These are phyloP conservation scores for Holacanthus passer DNA, from an alignment of 2,113 vertebrate species.

Conservation along the genomic window DNA sequence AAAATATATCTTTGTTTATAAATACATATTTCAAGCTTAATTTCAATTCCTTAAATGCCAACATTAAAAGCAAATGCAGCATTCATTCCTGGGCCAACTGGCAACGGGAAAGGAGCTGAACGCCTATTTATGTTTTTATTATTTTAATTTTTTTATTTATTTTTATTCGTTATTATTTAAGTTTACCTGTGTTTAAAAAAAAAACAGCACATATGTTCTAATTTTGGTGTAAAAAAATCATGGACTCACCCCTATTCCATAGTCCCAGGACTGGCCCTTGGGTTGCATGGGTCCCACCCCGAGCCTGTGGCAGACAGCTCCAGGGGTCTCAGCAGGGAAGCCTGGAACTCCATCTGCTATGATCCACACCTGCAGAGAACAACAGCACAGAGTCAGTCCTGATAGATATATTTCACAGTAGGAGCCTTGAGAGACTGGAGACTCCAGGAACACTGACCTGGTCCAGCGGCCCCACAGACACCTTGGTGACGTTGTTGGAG, in stretches of 20 bases:
- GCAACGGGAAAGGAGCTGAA: too few relatives aligned
- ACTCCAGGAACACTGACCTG: constrained; percentile 85
- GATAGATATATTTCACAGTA: neutral
- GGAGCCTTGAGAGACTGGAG: neutral
- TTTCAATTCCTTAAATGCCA: neutral
- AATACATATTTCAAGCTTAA: neutral
- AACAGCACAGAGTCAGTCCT: neutral
- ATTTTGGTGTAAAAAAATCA: too few relatives aligned
- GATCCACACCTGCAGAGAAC: constrained; percentile 91
- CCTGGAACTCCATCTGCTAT: constrained; percentile 93
- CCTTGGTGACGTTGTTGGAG: constrained; percentile 92
- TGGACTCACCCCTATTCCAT: constrained; percentile 93
- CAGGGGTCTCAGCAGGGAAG: constrained; percentile 89
- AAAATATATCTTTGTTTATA: too few relatives aligned
- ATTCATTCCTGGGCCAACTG: too few relatives aligned
- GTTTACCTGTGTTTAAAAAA: too few relatives aligned
- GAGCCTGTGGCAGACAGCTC: constrained; percentile 90
- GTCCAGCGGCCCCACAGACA: constrained; percentile 95
- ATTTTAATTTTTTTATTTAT: too few relatives aligned
- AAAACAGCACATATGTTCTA: too few relatives aligned
- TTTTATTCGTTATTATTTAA: too few relatives aligned
- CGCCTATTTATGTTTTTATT: too few relatives aligned
- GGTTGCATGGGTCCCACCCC: constrained; percentile 92
- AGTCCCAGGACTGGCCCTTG: constrained; percentile 94
- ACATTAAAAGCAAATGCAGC: neutral